Evolutionary conservation across 30 jellyfish, hydroid and myxozoan species (phyloP).

Genomic region (Aurelia aurita): DNA sequence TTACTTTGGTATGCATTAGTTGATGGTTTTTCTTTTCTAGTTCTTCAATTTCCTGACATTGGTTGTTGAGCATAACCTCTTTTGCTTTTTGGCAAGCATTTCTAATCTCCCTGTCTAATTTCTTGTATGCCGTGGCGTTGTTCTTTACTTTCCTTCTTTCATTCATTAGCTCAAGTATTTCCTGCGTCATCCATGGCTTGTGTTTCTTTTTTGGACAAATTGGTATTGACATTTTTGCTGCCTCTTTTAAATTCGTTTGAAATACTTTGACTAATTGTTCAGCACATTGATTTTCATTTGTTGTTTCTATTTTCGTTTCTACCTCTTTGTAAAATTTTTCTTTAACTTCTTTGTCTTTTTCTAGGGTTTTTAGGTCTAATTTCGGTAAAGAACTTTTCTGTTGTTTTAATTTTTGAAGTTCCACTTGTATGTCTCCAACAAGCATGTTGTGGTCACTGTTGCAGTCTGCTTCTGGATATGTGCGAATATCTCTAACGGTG

Average conservation of each 20-base stretch:
- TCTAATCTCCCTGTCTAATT: slow-evolving; percentile 48
- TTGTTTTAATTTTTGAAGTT: slow-evolving; percentile 30
- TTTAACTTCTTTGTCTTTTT: too few species aligned
- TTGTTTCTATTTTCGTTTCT: too few species aligned
- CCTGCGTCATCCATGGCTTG: slow-evolving; percentile 50
- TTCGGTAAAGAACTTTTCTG: too few species aligned
- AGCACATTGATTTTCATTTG: slow-evolving; percentile 53
- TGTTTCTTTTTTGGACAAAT: slow-evolving; percentile 6
- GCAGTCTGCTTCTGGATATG: too few species aligned
- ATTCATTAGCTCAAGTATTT: slow-evolving; percentile 41
- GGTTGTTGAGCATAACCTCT: slow-evolving; percentile 55
- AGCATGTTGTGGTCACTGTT: too few species aligned
- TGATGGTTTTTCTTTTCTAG: slow-evolving; percentile 50
- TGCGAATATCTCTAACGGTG: slow-evolving; percentile 53
- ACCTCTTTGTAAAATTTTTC: too few species aligned
- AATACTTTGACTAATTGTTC: slow-evolving; percentile 36
- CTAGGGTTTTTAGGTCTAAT: too few species aligned
- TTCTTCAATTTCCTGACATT: slow-evolving; percentile 61
- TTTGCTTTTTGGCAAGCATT: slow-evolving; percentile 58
- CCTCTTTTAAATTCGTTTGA: slow-evolving; percentile 47
- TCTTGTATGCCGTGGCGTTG: slow-evolving; percentile 36
- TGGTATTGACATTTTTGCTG: slow-evolving; percentile 2
- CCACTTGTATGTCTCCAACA: slow-evolving; percentile 44
- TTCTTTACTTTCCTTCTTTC: slow-evolving; percentile 53
- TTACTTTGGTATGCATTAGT: slow-evolving; percentile 49